Base-by-base conservation (phyloP, 2,797 vertebrate genomes). In the Ataeniobius toweri region DNA sequence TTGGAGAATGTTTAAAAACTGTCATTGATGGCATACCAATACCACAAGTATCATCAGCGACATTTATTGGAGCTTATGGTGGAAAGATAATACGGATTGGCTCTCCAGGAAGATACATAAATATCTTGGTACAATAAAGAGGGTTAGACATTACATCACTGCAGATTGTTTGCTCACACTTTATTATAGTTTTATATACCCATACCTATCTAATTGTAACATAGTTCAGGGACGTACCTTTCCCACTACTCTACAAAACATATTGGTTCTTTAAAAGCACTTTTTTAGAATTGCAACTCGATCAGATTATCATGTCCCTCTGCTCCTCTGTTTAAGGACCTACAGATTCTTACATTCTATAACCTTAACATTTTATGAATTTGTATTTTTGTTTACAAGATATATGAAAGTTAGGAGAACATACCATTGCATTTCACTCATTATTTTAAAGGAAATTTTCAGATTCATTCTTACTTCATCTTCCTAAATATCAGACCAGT, bases 41-140 rank as follows among this genome's bases (percentile, higher is more conserved):
- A 36, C 36, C 36, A 36, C 36, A 36, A 36, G 3, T 36, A 36
- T 36, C 36, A 36, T 36, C 36, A 36, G 36, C 36, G 36, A 36
- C 3, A 36, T 36, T 36, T 36, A 16, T 51, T 14, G 61, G 46
- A 24, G 3, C 20, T 71, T 63, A 18, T 71, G 8, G 12, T 77
- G 44, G 68, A 77, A 53, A 80, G 48, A 71, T 14, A 48, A 71
- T 3, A 63, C 14, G 39, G 1, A 18, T 80, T 36, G 26, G 31
- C 5, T 71, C 36, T 44, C 20, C 10, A 71, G 65, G 50, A 59
- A 74, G 26, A 74, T 74, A 8, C 26, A 31, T 18, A 74, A 22
- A 59, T 74, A 39, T 16, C 36, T 56, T 16, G 6, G 53, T 69
- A 26, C 67, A 58, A 51, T 51, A 50, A 36, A 36, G 36, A 75